Base-by-base conservation (phyloP, 2,113 vertebrate species). In the Clinocottus analis region DNA sequence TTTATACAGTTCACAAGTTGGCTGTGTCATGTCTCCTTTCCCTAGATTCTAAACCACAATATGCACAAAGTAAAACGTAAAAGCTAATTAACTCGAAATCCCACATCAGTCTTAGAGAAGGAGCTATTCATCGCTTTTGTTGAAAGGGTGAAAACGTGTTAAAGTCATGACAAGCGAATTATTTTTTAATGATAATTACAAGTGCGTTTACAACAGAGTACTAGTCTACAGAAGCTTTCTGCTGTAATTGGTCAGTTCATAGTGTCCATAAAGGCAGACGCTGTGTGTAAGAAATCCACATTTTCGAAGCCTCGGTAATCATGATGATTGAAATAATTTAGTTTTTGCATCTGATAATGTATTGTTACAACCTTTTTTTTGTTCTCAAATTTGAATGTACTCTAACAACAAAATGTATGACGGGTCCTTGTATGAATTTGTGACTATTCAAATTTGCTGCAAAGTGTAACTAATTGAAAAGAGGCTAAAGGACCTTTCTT, bases 161-260 rank as follows among this genome's bases (percentile, higher is more conserved):
- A 60, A 71, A 77, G 60, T 77, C 43, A 53, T 76, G 39, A 33
- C 49, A 47, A 8, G 29, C 72, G 70, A 56, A 75, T 75, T 64
- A 29, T 65, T 64, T 71, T 72, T 76, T 77, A 72, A 66, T 77
- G 51, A 72, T 60, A 1, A 67, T 72, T 43, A 45, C n/a, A 60
- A 53, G 11, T 8, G 33, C 8, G 56, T 16, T 39, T 49, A 82
- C 16, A 21, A 27, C 14, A 58, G 51, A 60, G 43, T 19, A 56
- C 23, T 37, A 37, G n/a, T 33, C 55, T 21, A 7, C 11, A 19
- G 8, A 5, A 31, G n/a, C 12, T 63, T 14, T 39, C 51, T n/a
- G 11, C 39, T 51, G 19, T 49, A n/a, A 76, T 49, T 19, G 49
- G 65, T 49, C 58, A 29, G 13, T 41, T 31, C 7, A 23, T 23